Percentiles rank a stretch among this genome's conserved stretches.
phyloP scores from a whole-genome alignment of 2,113 vertebrate species.

The Campylomormyrus numenius region DNA sequence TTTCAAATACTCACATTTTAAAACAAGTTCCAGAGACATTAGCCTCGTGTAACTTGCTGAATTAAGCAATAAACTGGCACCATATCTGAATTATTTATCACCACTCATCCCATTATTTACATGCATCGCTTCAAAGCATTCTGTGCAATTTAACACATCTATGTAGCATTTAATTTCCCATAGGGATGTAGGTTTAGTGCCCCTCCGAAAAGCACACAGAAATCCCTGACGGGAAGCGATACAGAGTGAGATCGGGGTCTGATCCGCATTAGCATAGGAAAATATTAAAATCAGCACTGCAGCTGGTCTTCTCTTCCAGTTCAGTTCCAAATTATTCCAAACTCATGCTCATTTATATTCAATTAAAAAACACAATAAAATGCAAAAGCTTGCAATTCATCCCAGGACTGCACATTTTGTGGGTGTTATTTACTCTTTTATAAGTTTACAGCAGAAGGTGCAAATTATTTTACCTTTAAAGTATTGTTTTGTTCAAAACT shows the following conservation, averaged over 20 bases:
- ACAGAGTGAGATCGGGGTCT: not conserved
- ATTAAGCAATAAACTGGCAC: not conserved
- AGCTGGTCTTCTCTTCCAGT: not conserved
- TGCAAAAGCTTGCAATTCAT: not conserved
- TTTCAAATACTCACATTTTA: not conserved
- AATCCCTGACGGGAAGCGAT: not conserved
- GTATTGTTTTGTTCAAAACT: not conserved
- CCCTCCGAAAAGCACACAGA: not conserved
- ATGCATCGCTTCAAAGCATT: not conserved
- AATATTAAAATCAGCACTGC: not conserved
- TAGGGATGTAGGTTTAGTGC: not conserved
- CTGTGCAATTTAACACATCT: not conserved
- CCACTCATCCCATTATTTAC: not conserved
- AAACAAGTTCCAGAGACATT: not conserved
- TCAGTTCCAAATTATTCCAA: not conserved
- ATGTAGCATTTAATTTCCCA: not conserved
- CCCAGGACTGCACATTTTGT: not conserved
- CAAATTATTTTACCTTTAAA: not conserved
- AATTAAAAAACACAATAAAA: not conserved
- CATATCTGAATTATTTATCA: not conserved
- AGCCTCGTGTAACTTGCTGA: not conserved
- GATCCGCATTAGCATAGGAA: not conserved
- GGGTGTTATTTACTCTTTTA: not conserved
- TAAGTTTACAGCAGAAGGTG: not conserved
- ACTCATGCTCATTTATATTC: not conserved